Evolutionary conservation across 2,113 vertebrate species (phyloP).

Genomic region (Peucedramus taeniatus): DNA sequence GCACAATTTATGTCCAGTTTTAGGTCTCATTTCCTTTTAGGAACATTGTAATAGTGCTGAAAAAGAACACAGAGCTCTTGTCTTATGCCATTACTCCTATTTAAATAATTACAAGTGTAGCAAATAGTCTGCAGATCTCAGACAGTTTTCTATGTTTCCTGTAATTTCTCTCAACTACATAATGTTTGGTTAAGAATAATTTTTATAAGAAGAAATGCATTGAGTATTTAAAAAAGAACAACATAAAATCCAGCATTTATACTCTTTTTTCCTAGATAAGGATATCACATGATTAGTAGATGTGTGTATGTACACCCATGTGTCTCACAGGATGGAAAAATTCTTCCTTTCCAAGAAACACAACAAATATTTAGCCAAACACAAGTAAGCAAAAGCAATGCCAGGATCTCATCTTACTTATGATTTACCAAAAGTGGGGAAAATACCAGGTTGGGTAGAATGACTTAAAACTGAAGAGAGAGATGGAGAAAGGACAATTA

Average conservation of each 20-base stretch:
- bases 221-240: neutral
- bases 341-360: neutral
- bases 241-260: neutral
- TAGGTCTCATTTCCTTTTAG: neutral
- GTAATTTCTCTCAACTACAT: neutral
- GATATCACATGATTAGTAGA: neutral
- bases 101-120: neutral
- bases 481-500: neutral
- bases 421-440: neutral
- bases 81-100: neutral
- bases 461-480: neutral
- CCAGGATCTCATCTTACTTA: neutral
- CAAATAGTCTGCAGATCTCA: neutral
- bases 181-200: neutral
- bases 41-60: neutral
- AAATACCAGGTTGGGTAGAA: neutral
- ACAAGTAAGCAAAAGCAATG: neutral
- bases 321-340: neutral
- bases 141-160: neutral
- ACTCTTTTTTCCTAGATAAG: neutral
- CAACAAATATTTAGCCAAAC: neutral
- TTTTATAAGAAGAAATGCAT: neutral
- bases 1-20: neutral
- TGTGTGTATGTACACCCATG: neutral
- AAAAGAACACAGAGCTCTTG: neutral